A percentile compares a stretch with the other conserved stretches of the same genome.
Conservation (phyloP, 2,113 vertebrate species). For the Macquaria ambigua region DNA sequence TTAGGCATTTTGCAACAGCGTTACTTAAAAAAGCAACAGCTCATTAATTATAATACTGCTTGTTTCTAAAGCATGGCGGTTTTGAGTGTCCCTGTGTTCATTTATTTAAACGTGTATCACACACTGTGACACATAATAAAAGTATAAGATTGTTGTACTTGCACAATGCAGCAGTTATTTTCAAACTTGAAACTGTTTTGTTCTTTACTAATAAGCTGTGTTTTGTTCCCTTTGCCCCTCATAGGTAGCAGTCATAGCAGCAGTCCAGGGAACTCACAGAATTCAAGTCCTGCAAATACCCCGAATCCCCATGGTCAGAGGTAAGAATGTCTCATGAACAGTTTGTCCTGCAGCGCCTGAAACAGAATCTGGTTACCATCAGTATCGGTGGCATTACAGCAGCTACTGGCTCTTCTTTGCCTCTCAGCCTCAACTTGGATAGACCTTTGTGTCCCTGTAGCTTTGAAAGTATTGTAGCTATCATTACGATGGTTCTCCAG, state of each 20-base stretch:
- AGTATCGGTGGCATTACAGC: background rate
- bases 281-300: constrained; percentile 75
- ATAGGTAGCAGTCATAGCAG: constrained; percentile 92
- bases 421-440: background rate
- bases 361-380: background rate
- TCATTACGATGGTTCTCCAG: background rate
- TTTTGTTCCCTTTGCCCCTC: background rate
- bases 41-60: background rate
- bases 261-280: constrained; percentile 81
- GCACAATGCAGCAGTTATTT: background rate
- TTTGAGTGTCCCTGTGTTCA: background rate
- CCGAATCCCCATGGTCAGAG: constrained; percentile 78
- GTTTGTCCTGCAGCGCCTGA: background rate
- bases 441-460: background rate
- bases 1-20: background rate
- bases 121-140: background rate
- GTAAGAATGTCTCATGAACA: constrained; percentile 56
- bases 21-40: too few species aligned
- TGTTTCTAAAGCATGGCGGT: background rate
- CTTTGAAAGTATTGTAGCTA: background rate
- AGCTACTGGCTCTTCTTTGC: background rate
- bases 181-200: background rate
- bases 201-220: background rate
- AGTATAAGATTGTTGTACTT: background rate
- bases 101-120: background rate